Evolutionary conservation across 2,797 vertebrate species (phyloP).

Genomic region (Chelidonichthys spinosus): DNA sequence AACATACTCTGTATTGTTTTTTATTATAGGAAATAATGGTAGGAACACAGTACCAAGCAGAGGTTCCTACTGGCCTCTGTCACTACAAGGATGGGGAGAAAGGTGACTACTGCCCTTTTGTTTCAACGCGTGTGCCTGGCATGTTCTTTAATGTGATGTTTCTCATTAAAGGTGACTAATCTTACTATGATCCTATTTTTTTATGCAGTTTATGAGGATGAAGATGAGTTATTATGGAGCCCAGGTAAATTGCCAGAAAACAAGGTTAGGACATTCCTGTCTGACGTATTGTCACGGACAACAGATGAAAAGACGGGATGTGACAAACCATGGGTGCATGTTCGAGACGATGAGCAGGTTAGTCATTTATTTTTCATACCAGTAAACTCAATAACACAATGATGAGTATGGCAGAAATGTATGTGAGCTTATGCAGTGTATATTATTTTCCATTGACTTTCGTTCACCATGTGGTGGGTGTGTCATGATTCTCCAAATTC

Average conservation of each 20-base stretch:
- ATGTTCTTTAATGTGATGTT: not conserved
- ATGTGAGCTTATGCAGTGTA: not conserved
- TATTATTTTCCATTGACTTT: not conserved
- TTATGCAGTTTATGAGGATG: slow-evolving; percentile 90
- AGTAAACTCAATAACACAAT: not conserved
- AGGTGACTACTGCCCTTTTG: slow-evolving; percentile 76
- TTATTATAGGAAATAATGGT: slow-evolving; percentile 95
- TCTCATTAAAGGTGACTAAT: slow-evolving; percentile 19
- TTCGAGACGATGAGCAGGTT: slow-evolving; percentile 95
- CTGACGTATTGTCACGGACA: slow-evolving; percentile 87
- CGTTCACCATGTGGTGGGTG: not conserved
- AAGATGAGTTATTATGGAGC: slow-evolving; percentile 95
- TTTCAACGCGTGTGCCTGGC: not conserved
- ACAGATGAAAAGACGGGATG: slow-evolving; percentile 85
- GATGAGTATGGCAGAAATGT: not conserved
- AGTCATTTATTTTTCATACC: slow-evolving; percentile 22
- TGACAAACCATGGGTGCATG: slow-evolving; percentile 84
- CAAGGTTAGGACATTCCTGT: slow-evolving; percentile 93
- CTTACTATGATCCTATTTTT: slow-evolving; percentile 13
- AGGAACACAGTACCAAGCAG: slow-evolving; percentile 94
- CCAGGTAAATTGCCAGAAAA: slow-evolving; percentile 90
- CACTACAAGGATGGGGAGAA: slow-evolving; percentile 86
- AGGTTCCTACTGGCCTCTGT: slow-evolving; percentile 91
- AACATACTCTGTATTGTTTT: not conserved
- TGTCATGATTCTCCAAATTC: not conserved